phyloP scores from a whole-genome alignment of 2,888 invertebrate species.

The Drosophila diplacantha region DNA sequence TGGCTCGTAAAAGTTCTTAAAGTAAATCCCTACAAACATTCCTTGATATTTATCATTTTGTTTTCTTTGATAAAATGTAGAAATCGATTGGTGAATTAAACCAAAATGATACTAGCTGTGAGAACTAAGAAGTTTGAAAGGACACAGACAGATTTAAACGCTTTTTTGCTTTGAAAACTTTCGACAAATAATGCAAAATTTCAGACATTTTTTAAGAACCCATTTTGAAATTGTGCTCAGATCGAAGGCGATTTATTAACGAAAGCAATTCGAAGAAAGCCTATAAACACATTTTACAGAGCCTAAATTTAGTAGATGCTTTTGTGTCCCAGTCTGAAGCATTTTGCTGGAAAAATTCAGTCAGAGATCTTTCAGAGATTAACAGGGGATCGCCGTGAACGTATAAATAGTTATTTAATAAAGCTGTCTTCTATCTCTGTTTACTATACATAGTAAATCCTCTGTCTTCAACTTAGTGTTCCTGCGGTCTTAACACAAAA shows the following conservation, averaged over 20 bases:
- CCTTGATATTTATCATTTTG: slow-evolving; percentile 1
- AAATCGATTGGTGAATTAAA: slow-evolving; percentile 8
- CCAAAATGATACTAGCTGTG: slow-evolving; percentile 22
- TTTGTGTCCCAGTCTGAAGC: slow-evolving; percentile 2
- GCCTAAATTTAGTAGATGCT: slow-evolving; percentile 44
- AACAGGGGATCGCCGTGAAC: neutral
- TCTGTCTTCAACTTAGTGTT: slow-evolving; percentile 13
- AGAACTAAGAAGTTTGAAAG: slow-evolving; percentile 40
- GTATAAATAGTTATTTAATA: neutral
- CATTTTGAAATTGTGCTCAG: neutral
- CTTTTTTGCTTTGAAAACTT: neutral
- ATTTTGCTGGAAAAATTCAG: neutral
- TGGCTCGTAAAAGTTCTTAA: slow-evolving; percentile 52
- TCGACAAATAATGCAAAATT: neutral
- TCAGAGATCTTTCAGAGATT: slow-evolving; percentile 1
- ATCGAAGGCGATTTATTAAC: neutral
- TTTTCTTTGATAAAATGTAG: slow-evolving; percentile 16
- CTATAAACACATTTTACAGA: slow-evolving; percentile 60
- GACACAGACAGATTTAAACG: neutral
- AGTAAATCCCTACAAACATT: slow-evolving; percentile 25
- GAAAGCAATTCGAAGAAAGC: neutral
- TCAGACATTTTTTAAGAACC: neutral
- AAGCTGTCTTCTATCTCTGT: neutral
- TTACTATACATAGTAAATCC: neutral
- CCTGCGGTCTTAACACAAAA: slow-evolving; percentile 37